Conservation (phyloP, 2,888 invertebrate genomes). For the Altica lythri region DNA sequence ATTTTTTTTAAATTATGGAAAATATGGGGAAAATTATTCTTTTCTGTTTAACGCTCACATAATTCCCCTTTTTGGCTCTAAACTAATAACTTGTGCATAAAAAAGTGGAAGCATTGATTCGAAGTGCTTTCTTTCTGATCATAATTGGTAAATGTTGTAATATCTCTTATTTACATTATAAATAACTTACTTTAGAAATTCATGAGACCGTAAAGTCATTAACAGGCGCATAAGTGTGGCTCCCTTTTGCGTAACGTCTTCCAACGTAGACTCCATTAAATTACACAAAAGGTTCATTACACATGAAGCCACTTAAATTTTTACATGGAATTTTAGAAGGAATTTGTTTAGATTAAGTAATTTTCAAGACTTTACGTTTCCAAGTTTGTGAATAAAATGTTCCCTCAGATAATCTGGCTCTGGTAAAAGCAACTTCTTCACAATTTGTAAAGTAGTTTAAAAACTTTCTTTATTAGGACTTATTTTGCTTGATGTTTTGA, state of each 20-base stretch:
- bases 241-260: conserved; percentile 19
- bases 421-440: no score
- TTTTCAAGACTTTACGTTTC: conserved; percentile 8
- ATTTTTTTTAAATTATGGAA: no score
- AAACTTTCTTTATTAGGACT: no score
- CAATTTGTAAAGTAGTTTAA: no score
- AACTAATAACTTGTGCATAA: conserved; percentile 17
- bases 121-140: conserved; percentile 26
- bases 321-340: conserved; percentile 18
- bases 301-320: conserved; percentile 19
- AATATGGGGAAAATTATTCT: no score
- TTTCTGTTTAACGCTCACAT: no score
- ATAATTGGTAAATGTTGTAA: conserved; percentile 33
- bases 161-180: conserved; percentile 41
- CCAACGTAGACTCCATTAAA: conserved; percentile 23
- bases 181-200: conserved; percentile 37
- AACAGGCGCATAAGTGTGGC: conserved; percentile 30
- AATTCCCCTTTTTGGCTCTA: no score
- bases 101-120: conserved; percentile 35
- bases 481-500: no score
- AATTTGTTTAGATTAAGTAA: conserved; percentile 23
- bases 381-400: neutral
- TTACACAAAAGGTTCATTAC: conserved; percentile 27
- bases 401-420: no score
- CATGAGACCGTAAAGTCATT: conserved; percentile 29